Conservation (phyloP, 2,113 vertebrate genomes). For the Pygoscelis adeliae region DNA sequence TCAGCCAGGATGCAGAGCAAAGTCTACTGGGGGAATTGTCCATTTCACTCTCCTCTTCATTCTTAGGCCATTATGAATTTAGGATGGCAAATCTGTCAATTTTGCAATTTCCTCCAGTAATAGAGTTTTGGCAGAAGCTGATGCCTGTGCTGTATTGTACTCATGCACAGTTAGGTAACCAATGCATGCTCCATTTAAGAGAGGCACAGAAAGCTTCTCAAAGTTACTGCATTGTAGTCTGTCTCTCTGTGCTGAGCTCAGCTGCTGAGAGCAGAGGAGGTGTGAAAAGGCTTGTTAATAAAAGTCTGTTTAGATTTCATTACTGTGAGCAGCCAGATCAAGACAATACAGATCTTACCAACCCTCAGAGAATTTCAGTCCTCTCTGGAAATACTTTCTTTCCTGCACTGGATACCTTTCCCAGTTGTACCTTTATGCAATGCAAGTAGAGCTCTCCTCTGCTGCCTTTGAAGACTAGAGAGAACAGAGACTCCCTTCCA, state of each 20-base stretch:
- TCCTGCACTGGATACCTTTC: neutral
- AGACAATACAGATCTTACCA: neutral
- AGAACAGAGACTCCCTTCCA: neutral
- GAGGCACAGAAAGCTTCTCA: neutral
- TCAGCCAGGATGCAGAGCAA: neutral
- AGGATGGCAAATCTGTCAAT: conserved; percentile 23
- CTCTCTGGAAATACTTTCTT: neutral
- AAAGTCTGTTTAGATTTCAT: conserved; percentile 44
- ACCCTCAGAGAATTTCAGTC: neutral
- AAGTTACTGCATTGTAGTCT: neutral
- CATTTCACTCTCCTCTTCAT: neutral
- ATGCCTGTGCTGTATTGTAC: neutral
- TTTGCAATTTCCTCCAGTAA: conserved; percentile 18
- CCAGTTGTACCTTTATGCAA: neutral
- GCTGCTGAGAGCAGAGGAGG: conserved; percentile 35
- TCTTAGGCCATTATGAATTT: neutral
- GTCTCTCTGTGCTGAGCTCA: conserved; percentile 43
- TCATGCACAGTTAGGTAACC: conserved; percentile 37
- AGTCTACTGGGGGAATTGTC: neutral
- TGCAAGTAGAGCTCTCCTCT: neutral
- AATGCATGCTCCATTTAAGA: conserved; percentile 19
- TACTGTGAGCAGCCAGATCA: conserved; percentile 5
- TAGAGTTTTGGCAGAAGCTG: conserved; percentile 23
- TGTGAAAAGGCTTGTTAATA: conserved; percentile 50
- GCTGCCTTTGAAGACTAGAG: neutral